Evolutionary conservation across 1,140 invertebrate species (phyloP), one percentile per base, ranked within the genome.

Genomic region (Ruditapes philippinarum): DNA sequence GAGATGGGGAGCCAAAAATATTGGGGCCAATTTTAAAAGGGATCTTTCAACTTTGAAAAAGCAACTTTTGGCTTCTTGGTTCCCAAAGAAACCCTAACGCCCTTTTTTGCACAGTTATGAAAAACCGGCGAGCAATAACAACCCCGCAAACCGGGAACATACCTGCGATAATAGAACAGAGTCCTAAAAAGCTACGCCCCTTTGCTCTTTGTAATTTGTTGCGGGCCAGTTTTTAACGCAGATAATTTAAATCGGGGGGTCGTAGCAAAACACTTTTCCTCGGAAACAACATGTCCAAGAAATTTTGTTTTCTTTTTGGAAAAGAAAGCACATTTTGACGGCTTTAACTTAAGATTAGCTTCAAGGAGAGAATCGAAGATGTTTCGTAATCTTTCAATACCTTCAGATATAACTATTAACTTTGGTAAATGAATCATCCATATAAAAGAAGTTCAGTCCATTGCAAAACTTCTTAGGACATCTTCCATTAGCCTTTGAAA

Each of bases 41-140:
- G n/a, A n/a, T n/a, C n/a, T n/a, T n/a, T n/a, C n/a, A n/a, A n/a
- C n/a, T n/a, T n/a, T n/a, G 82, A 38, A n/a, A 85, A 84, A 25
- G 60, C 49, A 40, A 91, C 33, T 25, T 91, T 51, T 45, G 91
- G 89, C 31, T 87, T 45, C 11, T 38, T 65, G 0, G 73, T 90
- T 74, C 22, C 42, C 40, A 5, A 57, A 49, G 89, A 45, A 91
- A 28, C 70, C 54, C n/a, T 54, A 12, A 19, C 90, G 54, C 49
- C 40, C 81, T 54, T 40, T 28, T 51, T 74, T 90, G 36, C 87
- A 90, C n/a, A 87, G 88, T n/a, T n/a, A n/a, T n/a, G n/a, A n/a
- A n/a, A n/a, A n/a, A n/a, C n/a, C n/a, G n/a, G n/a, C n/a, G n/a
- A n/a, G n/a, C n/a, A n/a, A n/a, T n/a, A n/a, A n/a, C n/a, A n/a